A percentile compares a stretch with the other conserved stretches of the same genome.
phyloP scores from a whole-genome alignment of 1,140 invertebrate genomes.

The Eurytemora carolleeae region DNA sequence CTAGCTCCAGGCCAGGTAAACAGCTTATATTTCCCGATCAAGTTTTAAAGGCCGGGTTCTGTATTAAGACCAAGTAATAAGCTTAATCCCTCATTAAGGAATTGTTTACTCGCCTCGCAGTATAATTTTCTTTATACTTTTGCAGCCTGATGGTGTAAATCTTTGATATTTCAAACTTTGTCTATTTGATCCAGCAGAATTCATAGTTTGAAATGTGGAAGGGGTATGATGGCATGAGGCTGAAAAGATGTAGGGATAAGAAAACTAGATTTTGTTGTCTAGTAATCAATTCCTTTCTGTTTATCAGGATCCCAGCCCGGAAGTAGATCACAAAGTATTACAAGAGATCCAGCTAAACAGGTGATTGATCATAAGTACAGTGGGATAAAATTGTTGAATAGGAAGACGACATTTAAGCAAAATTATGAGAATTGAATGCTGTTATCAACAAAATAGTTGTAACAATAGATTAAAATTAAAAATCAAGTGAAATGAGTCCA shows the following conservation, averaged over 20 bases:
- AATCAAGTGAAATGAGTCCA: neutral
- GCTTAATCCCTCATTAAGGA: too few species aligned
- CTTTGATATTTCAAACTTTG: neutral
- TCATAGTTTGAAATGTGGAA: neutral
- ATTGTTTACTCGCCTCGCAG: neutral
- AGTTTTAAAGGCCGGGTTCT: too few species aligned
- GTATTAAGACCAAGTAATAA: too few species aligned
- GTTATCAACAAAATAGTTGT: neutral
- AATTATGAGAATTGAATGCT: neutral
- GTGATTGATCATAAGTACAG: neutral
- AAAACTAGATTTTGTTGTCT: neutral
- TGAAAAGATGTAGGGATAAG: neutral
- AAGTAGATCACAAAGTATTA: neutral
- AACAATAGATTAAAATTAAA: neutral
- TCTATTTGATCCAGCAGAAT: neutral
- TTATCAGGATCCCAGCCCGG: neutral
- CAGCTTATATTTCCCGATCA: too few species aligned
- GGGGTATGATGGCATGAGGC: neutral
- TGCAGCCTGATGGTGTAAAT: neutral
- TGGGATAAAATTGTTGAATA: too few species aligned
- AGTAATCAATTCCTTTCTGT: neutral
- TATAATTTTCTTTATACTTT: neutral
- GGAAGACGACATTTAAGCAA: too few species aligned
- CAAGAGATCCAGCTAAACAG: neutral
- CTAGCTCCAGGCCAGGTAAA: neutral